These are phyloP conservation scores for Riparia riparia DNA, from an alignment of 2,113 vertebrate species.

Conservation along the genomic window DNA sequence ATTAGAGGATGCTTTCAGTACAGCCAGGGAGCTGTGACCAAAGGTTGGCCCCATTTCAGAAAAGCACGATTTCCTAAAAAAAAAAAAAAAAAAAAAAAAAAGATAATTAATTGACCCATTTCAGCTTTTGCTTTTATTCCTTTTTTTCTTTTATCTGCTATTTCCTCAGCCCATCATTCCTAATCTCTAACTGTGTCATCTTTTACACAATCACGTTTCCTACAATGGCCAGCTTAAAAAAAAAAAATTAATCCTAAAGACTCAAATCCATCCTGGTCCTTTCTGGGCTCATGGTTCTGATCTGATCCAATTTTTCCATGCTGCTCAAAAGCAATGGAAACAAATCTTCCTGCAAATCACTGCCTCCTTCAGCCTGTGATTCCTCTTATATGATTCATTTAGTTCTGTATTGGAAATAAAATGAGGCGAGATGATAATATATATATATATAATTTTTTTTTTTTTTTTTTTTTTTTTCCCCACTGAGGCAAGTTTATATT, in stretches of 20 bases:
- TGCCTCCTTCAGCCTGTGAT: not conserved
- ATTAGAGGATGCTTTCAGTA: not conserved
- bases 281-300: not conserved
- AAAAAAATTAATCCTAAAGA: constrained; percentile 10
- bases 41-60: not conserved
- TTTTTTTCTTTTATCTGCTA: not conserved
- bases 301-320: not conserved
- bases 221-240: not conserved
- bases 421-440: not conserved
- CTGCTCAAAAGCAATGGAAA: constrained; percentile 5
- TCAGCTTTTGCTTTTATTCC: not conserved
- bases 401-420: not conserved
- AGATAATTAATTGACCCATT: not conserved
- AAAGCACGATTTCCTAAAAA: not conserved
- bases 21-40: not conserved
- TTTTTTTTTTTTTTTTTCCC: not conserved
- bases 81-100: not conserved
- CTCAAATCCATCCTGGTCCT: not conserved
- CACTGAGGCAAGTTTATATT: not conserved
- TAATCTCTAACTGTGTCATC: not conserved
- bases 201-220: not conserved
- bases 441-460: too few relatives aligned
- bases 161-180: not conserved
- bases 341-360: constrained; percentile 5
- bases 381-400: constrained; percentile 33